Evolutionary conservation across 2,888 invertebrate genomes (phyloP), one percentile per base, ranked within the genome.

Genomic region (Drosophila cognata): DNA sequence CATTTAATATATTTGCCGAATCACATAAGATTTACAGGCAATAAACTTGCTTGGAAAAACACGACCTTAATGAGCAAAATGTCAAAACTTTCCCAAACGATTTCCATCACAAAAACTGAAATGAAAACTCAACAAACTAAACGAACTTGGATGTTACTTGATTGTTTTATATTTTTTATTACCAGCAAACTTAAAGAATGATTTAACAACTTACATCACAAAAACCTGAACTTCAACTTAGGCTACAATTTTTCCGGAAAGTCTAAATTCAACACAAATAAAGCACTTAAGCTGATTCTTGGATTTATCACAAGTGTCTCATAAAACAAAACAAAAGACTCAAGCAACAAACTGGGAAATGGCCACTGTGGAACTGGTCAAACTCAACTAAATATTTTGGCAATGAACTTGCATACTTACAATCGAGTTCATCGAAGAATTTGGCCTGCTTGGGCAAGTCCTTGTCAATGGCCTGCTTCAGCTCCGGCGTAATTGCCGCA

Each of bases 341-440:
- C 79, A 74, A 79, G 78, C 77, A 74, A 85, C 88, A 66, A 89
- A 88, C 89, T 81, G 74, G 76, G 60, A 8, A 4, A 28, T 11
- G 13, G 4, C 11, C 11, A 38, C 0, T 5, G 11, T 10, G 11
- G 0, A 1, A 21, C 31, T 50, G 10, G 28, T 16, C 16, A n/a
- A 29, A n/a, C 7, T 8, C 51, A 76, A 71, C 77, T n/a, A 77
- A 84, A 80, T 76, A 81, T 76, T 81, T 67, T 33, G 52, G 52
- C 50, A 65, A 64, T 56, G n/a, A 74, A 80, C 62, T 73, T 57
- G 52, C 25, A 25, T 94, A 95, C 96, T 95, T 94, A 96, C 96
- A 92, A 88, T 95, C 96, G 69, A 96, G 91, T 86, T 96, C 96
- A 88, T 96, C 96, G 82, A 96, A 95, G 88, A 96, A 96, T 91